Evolutionary conservation across 2,888 invertebrate genomes (phyloP), one percentile per base, ranked within the genome.

Genomic region (Lysandra bellargus): DNA sequence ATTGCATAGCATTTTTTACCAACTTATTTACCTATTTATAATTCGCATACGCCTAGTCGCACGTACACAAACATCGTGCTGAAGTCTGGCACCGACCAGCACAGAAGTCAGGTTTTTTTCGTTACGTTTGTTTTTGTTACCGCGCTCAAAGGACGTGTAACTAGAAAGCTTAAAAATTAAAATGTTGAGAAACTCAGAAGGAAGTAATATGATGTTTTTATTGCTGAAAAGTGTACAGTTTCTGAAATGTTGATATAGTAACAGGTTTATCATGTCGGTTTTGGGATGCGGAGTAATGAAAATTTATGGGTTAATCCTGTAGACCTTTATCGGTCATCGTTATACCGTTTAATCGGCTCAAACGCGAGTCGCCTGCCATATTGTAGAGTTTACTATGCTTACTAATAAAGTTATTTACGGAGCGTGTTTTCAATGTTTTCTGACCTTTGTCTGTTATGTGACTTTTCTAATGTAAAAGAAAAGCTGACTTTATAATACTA

Each of bases 301-400:
- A 69, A 37, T 69, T 69, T 69, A 69, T 37, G 33, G 33, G 69
- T 69, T 33, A 69, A 69, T 69, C 69, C 69, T 33, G 33, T 69
- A 33, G 14, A 37, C 33, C 33, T 69, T 69, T 37, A 69, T 69
- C 69, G 69, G 33, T 69, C 33, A 69, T 17, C 69, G 69, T 69
- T 69, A 12, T 64, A 23, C 7, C 61, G 23, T n/a, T n/a, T 14
- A 64, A 33, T n/a, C 12, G 23, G 61, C n/a, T 61, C 61, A 69
- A 69, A 33, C 33, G 33, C 12, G 33, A 69, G 69, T 30, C 14
- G 53, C 57, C 61, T n/a, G 7, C 6, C 4, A 61, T 6, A 61
- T 61, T 61, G 7, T 23, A 61, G 4, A n/a, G n/a, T 61, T 49
- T 49, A 49, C 49, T 60, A n/a, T 17, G n/a, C n/a, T n/a, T 60